Evolutionary conservation across 1,140 invertebrate species (phyloP).

Genomic region (Acyrthosiphon pisum): DNA sequence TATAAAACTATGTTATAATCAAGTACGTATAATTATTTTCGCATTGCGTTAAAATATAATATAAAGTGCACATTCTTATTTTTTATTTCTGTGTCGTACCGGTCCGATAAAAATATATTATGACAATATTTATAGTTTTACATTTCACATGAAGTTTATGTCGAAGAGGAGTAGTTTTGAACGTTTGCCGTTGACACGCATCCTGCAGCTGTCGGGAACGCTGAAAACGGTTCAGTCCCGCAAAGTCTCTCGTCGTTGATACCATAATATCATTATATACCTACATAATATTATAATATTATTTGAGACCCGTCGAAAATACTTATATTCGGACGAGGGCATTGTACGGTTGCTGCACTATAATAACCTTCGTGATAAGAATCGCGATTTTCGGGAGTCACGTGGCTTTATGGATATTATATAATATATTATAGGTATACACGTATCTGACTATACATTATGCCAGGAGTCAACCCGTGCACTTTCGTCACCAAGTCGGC

Average conservation of each 20-base stretch:
- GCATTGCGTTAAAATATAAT: neutral
- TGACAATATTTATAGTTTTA: neutral
- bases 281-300: neutral
- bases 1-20: neutral
- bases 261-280: neutral
- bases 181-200: neutral
- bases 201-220: neutral
- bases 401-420: neutral
- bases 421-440: neutral
- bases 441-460: neutral
- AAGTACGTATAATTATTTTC: neutral
- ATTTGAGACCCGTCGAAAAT: neutral
- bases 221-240: too few species aligned
- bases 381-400: neutral
- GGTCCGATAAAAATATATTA: neutral
- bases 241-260: neutral
- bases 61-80: neutral
- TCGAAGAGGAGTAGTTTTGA: neutral
- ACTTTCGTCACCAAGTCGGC: neutral
- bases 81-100: neutral
- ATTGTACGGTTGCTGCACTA: neutral
- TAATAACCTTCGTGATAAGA: constrained; percentile 15
- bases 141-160: neutral
- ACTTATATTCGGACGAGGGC: neutral
- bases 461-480: neutral